Evolutionary conservation across 2,888 invertebrate species (phyloP).

Genomic region (Agonopterix alstromeriana): DNA sequence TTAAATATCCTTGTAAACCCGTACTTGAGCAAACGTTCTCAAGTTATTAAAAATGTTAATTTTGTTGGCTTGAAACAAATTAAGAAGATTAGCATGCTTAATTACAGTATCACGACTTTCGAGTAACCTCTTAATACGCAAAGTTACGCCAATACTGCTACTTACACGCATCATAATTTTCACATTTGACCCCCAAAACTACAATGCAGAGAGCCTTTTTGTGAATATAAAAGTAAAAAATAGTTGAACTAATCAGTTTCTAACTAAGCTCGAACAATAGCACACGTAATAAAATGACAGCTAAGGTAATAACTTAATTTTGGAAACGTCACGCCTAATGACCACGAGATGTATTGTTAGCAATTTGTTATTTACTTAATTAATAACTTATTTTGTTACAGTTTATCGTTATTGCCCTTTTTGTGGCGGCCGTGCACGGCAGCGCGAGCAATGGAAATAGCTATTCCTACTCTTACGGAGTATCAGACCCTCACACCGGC

Average conservation of each 20-base stretch:
- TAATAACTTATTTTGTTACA: constrained; percentile 31
- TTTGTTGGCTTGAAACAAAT: too few relatives aligned
- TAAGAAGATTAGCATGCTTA: too few relatives aligned
- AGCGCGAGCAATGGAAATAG: constrained; percentile 24
- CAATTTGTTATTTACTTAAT: not conserved
- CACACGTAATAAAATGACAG: constrained; percentile 38
- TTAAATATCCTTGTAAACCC: too few relatives aligned
- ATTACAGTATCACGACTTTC: too few relatives aligned
- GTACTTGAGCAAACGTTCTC: too few relatives aligned
- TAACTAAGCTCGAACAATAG: constrained; percentile 29
- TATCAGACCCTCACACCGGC: constrained; percentile 51
- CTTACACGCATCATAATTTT: too few relatives aligned
- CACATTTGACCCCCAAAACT: constrained; percentile 42
- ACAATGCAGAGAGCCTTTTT: constrained; percentile 29
- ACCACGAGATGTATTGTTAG: not conserved
- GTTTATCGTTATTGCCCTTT: constrained; percentile 38
- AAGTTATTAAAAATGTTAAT: too few relatives aligned
- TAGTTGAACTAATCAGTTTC: constrained; percentile 36
- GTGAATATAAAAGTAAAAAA: constrained; percentile 46
- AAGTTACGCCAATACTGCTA: too few relatives aligned
- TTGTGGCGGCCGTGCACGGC: constrained; percentile 34
- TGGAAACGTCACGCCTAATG: not conserved
- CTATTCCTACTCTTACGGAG: constrained; percentile 50
- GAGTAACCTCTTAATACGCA: too few relatives aligned
- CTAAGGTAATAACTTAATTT: constrained; percentile 36